Evolutionary conservation across 2,888 invertebrate genomes (phyloP).

Genomic region (Eilema caniola): DNA sequence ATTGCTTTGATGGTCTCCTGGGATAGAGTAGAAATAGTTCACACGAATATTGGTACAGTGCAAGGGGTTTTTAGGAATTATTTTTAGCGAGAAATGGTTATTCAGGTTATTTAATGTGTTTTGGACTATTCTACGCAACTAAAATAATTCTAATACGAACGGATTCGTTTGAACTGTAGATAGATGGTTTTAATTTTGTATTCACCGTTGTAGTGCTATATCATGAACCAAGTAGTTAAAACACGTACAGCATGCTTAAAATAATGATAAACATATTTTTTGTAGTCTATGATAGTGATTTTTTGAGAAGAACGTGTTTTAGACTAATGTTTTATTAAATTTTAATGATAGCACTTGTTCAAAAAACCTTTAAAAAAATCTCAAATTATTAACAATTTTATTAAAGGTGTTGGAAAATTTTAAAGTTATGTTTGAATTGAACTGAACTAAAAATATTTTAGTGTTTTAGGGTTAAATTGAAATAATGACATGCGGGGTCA

Average conservation of each 20-base stretch:
- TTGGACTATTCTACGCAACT: too few relatives aligned
- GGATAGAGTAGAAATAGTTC: background rate
- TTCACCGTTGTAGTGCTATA: background rate
- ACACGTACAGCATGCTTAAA: background rate
- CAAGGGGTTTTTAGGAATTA: background rate
- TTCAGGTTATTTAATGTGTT: too few relatives aligned
- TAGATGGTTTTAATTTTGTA: too few relatives aligned
- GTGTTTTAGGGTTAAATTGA: too few relatives aligned
- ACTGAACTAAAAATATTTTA: too few relatives aligned
- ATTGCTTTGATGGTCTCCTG: constrained; percentile 9
- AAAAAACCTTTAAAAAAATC: too few relatives aligned
- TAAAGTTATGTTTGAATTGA: too few relatives aligned
- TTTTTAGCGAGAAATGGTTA: background rate
- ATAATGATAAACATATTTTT: background rate
- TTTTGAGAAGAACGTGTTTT: background rate
- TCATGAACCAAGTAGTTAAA: background rate
- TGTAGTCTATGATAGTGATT: background rate
- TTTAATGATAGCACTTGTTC: too few relatives aligned
- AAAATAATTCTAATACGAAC: background rate
- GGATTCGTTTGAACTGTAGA: background rate
- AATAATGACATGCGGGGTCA: too few relatives aligned
- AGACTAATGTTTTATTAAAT: too few relatives aligned
- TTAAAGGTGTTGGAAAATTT: too few relatives aligned
- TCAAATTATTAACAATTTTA: too few relatives aligned
- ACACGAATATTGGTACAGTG: background rate